These are phyloP conservation scores for Notoglanidium macrostoma DNA, from an alignment of 2,797 vertebrate species.

Conservation along the genomic window DNA sequence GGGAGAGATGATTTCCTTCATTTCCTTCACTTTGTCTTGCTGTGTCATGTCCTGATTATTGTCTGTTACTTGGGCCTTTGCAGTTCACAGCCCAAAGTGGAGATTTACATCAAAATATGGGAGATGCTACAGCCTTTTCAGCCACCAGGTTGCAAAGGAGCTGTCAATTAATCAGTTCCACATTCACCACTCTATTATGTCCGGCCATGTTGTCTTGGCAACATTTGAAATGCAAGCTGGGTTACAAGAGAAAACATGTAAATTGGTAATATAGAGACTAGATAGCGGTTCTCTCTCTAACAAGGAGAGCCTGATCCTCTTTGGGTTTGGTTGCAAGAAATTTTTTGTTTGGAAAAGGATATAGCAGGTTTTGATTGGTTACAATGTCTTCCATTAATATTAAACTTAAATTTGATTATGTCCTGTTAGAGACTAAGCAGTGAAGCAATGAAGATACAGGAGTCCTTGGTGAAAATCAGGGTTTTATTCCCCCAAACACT, in stretches of 20 bases:
- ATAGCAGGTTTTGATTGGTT: neutral
- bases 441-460: too few species aligned
- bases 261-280: constrained; percentile 19
- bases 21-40: constrained; percentile 50
- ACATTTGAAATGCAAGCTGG: constrained; percentile 39
- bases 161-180: constrained; percentile 44
- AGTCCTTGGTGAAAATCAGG: too few species aligned
- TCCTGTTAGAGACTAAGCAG: neutral
- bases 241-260: constrained; percentile 25
- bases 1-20: constrained; percentile 35
- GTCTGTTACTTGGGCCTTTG: constrained; percentile 37
- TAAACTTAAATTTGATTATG: neutral
- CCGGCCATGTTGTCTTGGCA: constrained; percentile 49
- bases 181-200: constrained; percentile 39
- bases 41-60: constrained; percentile 42
- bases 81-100: constrained; percentile 22
- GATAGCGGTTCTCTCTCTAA: constrained; percentile 5
- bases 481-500: too few species aligned
- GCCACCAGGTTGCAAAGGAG: constrained; percentile 29
- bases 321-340: neutral
- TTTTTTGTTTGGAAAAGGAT: neutral
- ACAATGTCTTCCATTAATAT: neutral
- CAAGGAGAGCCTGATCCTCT: neutral
- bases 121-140: constrained; percentile 39
- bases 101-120: constrained; percentile 44